Conservation (phyloP, 1,140 invertebrate species). For the Cryptotermes secundus region DNA sequence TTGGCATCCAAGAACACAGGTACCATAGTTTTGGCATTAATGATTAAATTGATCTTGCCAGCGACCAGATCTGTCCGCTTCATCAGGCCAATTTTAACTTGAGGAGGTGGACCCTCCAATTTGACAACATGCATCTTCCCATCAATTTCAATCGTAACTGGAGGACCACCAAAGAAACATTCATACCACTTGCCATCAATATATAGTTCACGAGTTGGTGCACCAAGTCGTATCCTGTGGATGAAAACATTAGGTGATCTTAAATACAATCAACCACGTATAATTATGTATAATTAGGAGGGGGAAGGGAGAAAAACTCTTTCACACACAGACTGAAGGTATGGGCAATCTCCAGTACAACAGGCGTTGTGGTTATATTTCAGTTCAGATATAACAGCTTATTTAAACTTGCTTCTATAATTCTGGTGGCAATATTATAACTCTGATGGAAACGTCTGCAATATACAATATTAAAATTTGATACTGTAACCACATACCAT, state of each 20-base stretch:
- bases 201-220: slow-evolving; percentile 87
- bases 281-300: neutral
- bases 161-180: slow-evolving; percentile 88
- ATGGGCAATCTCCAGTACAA: too few species aligned
- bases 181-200: slow-evolving; percentile 85
- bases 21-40: slow-evolving; percentile 74
- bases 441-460: too few species aligned
- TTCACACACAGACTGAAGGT: neutral
- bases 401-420: too few species aligned
- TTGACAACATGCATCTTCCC: slow-evolving; percentile 73
- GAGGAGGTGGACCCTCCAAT: slow-evolving; percentile 84
- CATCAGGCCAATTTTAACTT: slow-evolving; percentile 71
- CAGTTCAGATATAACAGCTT: too few species aligned
- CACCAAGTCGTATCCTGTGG: slow-evolving; percentile 79
- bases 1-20: slow-evolving; percentile 85
- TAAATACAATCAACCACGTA: slow-evolving; percentile 47
- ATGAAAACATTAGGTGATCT: slow-evolving; percentile 39
- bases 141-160: slow-evolving; percentile 78
- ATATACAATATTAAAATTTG: too few species aligned
- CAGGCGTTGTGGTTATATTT: too few species aligned
- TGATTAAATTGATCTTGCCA: slow-evolving; percentile 79
- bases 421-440: too few species aligned
- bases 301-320: neutral
- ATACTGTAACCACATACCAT: too few species aligned
- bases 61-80: slow-evolving; percentile 75